A percentile compares a stretch with the other conserved stretches of the same genome.
phyloP scores from a whole-genome alignment of 2,113 vertebrate species.

The Alosa alosa region DNA sequence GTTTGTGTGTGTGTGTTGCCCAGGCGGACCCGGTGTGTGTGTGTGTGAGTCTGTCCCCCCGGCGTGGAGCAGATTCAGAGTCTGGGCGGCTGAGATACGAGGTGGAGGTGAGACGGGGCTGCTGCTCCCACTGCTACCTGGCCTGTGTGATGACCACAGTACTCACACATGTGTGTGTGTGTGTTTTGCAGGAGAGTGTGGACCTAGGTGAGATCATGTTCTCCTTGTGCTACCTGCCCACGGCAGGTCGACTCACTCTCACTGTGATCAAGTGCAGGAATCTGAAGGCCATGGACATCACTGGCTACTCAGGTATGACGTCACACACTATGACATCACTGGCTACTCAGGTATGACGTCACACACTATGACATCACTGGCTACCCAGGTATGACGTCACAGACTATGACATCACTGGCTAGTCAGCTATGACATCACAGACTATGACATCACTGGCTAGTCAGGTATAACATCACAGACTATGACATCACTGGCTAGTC shows the following conservation, averaged over 20 bases:
- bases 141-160: too few species aligned
- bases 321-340: constrained; percentile 72
- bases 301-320: constrained; percentile 49
- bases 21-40: neutral
- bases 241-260: constrained; percentile 84
- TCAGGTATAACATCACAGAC: neutral
- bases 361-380: neutral
- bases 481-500: neutral
- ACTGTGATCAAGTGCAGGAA: constrained; percentile 88
- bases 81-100: too few species aligned
- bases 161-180: constrained; percentile 24
- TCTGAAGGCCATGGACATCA: constrained; percentile 90
- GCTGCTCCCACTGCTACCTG: too few species aligned
- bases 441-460: neutral
- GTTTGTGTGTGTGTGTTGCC: neutral
- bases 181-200: constrained; percentile 76
- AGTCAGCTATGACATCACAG: neutral
- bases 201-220: constrained; percentile 88
- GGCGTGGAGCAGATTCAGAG: too few species aligned
- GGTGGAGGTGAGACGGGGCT: too few species aligned
- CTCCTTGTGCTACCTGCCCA: constrained; percentile 88
- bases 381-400: neutral
- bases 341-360: constrained; percentile 73
- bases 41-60: neutral
- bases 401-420: neutral